phyloP scores from a whole-genome alignment of 2,888 invertebrate species.

The Drosophila demipolita region DNA sequence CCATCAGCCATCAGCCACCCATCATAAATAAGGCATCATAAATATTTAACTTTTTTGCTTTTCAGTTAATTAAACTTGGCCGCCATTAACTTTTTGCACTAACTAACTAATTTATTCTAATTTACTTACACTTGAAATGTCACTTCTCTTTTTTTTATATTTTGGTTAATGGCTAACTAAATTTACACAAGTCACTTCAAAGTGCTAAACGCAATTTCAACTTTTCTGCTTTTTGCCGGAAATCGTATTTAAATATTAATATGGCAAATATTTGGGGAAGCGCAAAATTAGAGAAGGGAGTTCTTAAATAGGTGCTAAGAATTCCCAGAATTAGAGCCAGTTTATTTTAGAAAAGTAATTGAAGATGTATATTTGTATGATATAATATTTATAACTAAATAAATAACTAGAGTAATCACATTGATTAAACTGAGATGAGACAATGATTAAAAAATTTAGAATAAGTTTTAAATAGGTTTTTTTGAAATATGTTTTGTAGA shows the following conservation, averaged over 20 bases:
- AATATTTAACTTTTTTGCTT: conserved; percentile 30
- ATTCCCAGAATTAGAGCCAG: not conserved
- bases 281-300: not conserved
- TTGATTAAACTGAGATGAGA: no score
- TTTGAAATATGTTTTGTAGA: no score
- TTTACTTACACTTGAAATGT: conserved; percentile 34
- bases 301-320: not conserved
- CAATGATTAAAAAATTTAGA: no score
- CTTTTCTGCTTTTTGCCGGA: conserved; percentile 6
- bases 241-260: conserved; percentile 21
- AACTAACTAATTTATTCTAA: conserved; percentile 28
- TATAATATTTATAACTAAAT: no score
- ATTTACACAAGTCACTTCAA: conserved; percentile 36
- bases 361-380: no score
- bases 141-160: conserved; percentile 4
- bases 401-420: no score
- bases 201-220: conserved; percentile 2
- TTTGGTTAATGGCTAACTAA: conserved; percentile 11
- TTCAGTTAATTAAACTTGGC: conserved; percentile 3
- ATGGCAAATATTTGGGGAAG: not conserved
- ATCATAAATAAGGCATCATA: conserved; percentile 24
- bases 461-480: no score
- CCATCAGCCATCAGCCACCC: not conserved
- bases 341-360: not conserved
- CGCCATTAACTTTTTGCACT: conserved; percentile 27